Base-by-base conservation (phyloP, 2,797 vertebrate species). In the Alfaro cultratus region DNA sequence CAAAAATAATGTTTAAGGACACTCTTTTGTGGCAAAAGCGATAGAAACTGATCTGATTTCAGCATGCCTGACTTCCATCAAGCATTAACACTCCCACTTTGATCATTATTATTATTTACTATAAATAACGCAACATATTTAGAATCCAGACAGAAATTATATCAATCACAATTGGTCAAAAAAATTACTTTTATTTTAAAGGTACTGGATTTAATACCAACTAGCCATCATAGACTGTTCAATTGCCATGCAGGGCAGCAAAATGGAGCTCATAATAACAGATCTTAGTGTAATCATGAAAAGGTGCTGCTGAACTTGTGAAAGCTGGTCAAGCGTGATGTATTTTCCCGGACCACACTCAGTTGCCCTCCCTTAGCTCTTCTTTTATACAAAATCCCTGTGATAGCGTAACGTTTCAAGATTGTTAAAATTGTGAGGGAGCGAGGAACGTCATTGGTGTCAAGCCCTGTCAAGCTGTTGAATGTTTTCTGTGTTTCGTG, bases 381-480 rank as follows among this genome's bases (percentile, higher is more conserved):
- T 76, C 45, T 41, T 82, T 77, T 49, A 77, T 80, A 76, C 55
- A 51, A 60, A 77, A 75, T 10, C 45, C 46, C 47, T 46, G 21
- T 47, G 51, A 46, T 34, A 81, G 87, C 26, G 1, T 13, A 31
- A 60, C 13, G 12, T 60, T 31, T 53, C 49, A 26, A 53, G 8
- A 73, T 83, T 81, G 80, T 89, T 88, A 83, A 78, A 83, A 85
- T 84, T 90, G 77, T 83, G 62, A 86, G 78, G 83, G 87, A 79
- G 87, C 70, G 87, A 87, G 84, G 91, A 86, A 79, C 73, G 49
- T 86, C 88, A 87, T 91, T 90, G 93, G 92, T 91, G 88, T 89
- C 85, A 85, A 84, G 74, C 81, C 77, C 80, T 18, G 79, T 85
- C 84, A 76, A 31, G 75, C 87, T 74, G 36, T 75, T 36, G 75